A percentile compares a stretch with the other conserved stretches of the same genome.
phyloP scores from a whole-genome alignment of 1,140 invertebrate genomes.

The Zelostemma sp. region DNA sequence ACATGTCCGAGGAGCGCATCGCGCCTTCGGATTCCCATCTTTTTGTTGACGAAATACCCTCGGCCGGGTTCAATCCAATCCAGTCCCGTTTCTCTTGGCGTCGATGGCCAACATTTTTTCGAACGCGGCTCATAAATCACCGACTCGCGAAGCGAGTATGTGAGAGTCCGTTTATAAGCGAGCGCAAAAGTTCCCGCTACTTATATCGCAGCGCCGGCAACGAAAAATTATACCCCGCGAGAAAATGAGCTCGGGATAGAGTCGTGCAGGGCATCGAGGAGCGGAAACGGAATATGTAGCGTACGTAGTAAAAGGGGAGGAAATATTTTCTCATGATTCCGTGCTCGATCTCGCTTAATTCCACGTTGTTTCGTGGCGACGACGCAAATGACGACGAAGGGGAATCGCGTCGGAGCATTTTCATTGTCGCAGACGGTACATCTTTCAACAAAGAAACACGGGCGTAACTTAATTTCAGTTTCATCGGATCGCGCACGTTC shows the following conservation, averaged over 20 bases:
- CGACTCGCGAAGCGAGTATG: slow-evolving; percentile 31
- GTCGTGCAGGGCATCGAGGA: background rate
- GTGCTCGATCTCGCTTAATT: slow-evolving; percentile 12
- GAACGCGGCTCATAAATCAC: slow-evolving; percentile 36
- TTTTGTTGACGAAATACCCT: slow-evolving; percentile 44
- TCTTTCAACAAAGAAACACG: slow-evolving; percentile 35
- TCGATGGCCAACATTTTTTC: slow-evolving; percentile 44
- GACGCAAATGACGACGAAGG: slow-evolving; percentile 1
- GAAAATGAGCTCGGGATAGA: background rate
- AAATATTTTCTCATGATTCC: background rate
- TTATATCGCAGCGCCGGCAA: slow-evolving; percentile 21
- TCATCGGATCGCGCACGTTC: slow-evolving; percentile 11
- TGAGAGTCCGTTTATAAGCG: slow-evolving; percentile 26
- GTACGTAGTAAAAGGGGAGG: background rate
- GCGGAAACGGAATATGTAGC: background rate
- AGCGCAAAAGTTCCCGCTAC: slow-evolving; percentile 14
- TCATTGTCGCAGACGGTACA: slow-evolving; percentile 24
- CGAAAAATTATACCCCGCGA: slow-evolving; percentile 27
- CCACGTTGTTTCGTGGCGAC: background rate
- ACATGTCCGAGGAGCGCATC: slow-evolving; percentile 31
- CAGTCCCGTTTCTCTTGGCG: slow-evolving; percentile 32
- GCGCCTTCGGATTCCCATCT: slow-evolving; percentile 29
- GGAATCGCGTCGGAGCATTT: slow-evolving; percentile 28
- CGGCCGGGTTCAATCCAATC: slow-evolving; percentile 28
- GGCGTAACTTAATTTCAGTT: slow-evolving; percentile 39